Conservation (phyloP, 1,140 invertebrate species). For the Diorhabda sublineata region DNA sequence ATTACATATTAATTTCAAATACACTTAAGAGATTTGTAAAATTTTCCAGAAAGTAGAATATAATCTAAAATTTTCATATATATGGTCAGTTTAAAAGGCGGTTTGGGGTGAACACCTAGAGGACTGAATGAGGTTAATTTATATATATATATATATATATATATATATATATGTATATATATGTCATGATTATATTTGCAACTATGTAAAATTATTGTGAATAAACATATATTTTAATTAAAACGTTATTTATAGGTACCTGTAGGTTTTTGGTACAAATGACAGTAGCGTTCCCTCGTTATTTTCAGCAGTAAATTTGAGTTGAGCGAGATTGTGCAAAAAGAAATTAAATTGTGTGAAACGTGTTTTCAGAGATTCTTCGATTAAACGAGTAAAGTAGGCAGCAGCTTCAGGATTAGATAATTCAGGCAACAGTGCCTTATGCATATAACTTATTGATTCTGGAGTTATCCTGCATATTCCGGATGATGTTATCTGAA, state of each 20-base stretch:
- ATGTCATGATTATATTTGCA: no score
- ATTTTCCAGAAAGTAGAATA: no score
- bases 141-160: no score
- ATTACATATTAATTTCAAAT: background rate
- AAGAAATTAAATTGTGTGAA: constrained; percentile 98
- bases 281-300: constrained; percentile 79
- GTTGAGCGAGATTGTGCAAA: constrained; percentile 92
- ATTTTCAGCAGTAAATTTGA: constrained; percentile 83
- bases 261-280: constrained; percentile 92
- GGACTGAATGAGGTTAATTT: no score
- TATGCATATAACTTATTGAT: constrained; percentile 89
- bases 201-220: no score
- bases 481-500: constrained; percentile 88
- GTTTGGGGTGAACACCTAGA: no score
- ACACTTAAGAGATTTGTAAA: no score
- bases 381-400: constrained; percentile 87
- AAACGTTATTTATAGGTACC: constrained; percentile 54
- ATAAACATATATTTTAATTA: no score
- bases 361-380: constrained; percentile 78
- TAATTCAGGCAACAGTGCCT: constrained; percentile 75
- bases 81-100: no score
- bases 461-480: constrained; percentile 90
- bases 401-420: constrained; percentile 93
- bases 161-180: no score
- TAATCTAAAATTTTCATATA: no score